Percentiles rank a stretch among this genome's conserved stretches.
Conservation (phyloP, 2,113 vertebrate genomes). For the Carassius carassius region DNA sequence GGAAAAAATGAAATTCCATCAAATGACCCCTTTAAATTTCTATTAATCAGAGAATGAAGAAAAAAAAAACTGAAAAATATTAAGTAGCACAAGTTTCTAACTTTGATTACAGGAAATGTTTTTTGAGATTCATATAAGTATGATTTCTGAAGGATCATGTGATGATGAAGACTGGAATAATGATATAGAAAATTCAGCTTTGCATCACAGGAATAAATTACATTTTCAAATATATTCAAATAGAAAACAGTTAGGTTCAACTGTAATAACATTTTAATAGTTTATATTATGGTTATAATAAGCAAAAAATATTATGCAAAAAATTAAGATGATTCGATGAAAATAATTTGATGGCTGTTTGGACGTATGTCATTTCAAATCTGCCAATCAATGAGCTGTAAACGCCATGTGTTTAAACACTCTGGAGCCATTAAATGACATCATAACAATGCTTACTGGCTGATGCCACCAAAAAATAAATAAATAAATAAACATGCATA, state of each 20-base stretch:
- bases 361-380: not conserved
- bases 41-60: no score
- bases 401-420: not conserved
- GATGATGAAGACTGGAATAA: not conserved
- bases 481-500: not conserved
- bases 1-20: no score
- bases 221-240: not conserved
- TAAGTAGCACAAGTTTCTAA: no score
- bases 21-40: no score
- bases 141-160: no score
- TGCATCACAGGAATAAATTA: not conserved
- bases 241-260: no score
- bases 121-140: no score
- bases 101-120: no score
- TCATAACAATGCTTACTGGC: not conserved
- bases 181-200: not conserved
- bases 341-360: not conserved
- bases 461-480: not conserved
- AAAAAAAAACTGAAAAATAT: no score
- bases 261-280: not conserved
- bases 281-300: not conserved
- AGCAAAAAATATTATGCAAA: not conserved
- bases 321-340: not conserved
- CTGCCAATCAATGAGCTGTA: conserved; percentile 17
- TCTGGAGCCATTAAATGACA: not conserved